These are phyloP conservation scores for Acipenser transmontanus DNA, from an alignment of 2,797 vertebrate species.

Conservation along the genomic window DNA sequence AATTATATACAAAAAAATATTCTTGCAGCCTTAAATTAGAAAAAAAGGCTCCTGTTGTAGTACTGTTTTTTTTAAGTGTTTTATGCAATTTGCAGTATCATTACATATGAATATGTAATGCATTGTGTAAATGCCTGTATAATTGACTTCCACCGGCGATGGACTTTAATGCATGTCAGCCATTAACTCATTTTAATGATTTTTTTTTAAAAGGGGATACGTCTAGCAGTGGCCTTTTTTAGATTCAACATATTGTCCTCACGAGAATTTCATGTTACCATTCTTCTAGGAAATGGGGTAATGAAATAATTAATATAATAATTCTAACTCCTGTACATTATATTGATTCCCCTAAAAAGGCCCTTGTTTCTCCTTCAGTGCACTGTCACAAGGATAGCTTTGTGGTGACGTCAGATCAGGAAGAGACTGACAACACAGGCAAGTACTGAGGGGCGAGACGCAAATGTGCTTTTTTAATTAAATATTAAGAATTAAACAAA, in stretches of 20 bases:
- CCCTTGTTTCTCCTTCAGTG: not conserved
- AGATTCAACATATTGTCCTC: slow-evolving; percentile 51
- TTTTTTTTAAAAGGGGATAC: slow-evolving; percentile 49
- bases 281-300: slow-evolving; percentile 49
- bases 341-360: slow-evolving; percentile 40
- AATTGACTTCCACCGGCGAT: slow-evolving; percentile 57
- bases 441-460: too few relatives aligned
- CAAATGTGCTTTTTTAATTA: too few relatives aligned
- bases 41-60: slow-evolving; percentile 15
- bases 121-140: slow-evolving; percentile 64
- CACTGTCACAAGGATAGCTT: too few relatives aligned
- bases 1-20: too few relatives aligned
- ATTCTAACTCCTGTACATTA: slow-evolving; percentile 45
- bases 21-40: not conserved
- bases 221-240: slow-evolving; percentile 65
- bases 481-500: too few relatives aligned
- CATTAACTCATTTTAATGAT: slow-evolving; percentile 65
- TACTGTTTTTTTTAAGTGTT: slow-evolving; percentile 21
- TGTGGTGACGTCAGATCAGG: too few relatives aligned
- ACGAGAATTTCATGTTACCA: slow-evolving; percentile 47
- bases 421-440: too few relatives aligned
- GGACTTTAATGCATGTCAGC: slow-evolving; percentile 60
- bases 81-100: too few relatives aligned
- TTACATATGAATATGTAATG: slow-evolving; percentile 51
- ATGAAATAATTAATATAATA: slow-evolving; percentile 52